A percentile compares a stretch with the other conserved stretches of the same genome.
These are phyloP conservation scores for Neotoxoptera formosana DNA, from an alignment of 1,140 invertebrate species.

Conservation along the genomic window DNA sequence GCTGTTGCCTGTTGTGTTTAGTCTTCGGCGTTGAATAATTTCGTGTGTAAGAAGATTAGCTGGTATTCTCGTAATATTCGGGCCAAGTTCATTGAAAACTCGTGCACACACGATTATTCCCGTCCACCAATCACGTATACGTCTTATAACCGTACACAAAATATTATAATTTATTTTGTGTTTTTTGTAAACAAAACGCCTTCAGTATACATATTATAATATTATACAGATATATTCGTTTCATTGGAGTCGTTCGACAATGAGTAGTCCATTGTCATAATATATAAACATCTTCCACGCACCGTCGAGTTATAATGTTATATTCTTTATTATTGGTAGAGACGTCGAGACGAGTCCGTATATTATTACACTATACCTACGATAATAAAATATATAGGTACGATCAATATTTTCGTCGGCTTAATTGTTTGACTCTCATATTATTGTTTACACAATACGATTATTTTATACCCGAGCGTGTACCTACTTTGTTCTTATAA, in stretches of 20 bases:
- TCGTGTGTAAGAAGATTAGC: background rate
- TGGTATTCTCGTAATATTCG: background rate
- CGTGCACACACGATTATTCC: background rate
- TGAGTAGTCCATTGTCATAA: background rate
- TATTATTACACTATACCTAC: background rate
- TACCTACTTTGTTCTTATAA: background rate
- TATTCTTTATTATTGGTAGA: background rate
- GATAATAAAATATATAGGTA: no score
- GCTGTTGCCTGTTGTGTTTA: background rate
- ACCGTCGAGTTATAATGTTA: background rate
- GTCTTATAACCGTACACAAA: background rate
- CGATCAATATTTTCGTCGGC: background rate
- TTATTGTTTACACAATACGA: background rate
- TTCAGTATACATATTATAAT: background rate
- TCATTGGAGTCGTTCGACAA: background rate
- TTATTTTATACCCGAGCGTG: background rate
- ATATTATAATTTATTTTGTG: constrained; percentile 28
- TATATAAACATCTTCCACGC: background rate
- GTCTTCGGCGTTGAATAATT: constrained; percentile 14
- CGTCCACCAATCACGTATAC: background rate
- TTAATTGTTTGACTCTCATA: background rate
- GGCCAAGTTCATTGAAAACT: constrained; percentile 38
- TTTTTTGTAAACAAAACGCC: constrained; percentile 31
- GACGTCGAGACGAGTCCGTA: background rate
- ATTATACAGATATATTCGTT: background rate